These are phyloP conservation scores for Ceyx cyanopectus DNA, from an alignment of 2,113 vertebrate species.

Conservation along the genomic window DNA sequence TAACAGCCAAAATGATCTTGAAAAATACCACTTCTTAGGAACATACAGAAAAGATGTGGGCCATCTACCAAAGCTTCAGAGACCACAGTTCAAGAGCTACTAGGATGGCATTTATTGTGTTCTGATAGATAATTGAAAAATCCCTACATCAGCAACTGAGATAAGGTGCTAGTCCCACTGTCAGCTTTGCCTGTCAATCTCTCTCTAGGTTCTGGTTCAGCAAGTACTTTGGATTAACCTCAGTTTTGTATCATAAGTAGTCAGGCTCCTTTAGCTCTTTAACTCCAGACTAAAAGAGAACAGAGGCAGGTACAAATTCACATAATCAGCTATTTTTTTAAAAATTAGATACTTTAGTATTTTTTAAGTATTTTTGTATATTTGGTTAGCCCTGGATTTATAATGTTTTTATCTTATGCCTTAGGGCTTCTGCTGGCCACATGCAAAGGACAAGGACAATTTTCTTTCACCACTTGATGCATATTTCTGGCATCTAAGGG, in stretches of 20 bases:
- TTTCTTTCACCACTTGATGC: conserved; percentile 28
- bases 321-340: not conserved
- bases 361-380: not conserved
- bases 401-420: not conserved
- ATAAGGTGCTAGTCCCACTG: not conserved
- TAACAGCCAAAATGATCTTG: not conserved
- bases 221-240: not conserved
- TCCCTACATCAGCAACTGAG: not conserved
- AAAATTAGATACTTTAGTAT: not conserved
- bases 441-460: conserved; percentile 1
- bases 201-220: not conserved
- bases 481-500: conserved; percentile 39
- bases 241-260: not conserved
- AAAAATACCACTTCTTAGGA: not conserved
- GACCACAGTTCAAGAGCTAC: not conserved
- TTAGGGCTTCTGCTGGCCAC: not conserved
- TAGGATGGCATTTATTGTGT: not conserved
- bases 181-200: not conserved
- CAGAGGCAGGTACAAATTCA: not conserved
- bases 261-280: not conserved
- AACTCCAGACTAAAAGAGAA: not conserved
- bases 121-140: not conserved
- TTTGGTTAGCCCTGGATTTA: not conserved
- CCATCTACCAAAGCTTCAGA: not conserved
- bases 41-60: not conserved